These are phyloP conservation scores for Eubucco bourcierii DNA, from an alignment of 2,113 vertebrate species.

Conservation along the genomic window DNA sequence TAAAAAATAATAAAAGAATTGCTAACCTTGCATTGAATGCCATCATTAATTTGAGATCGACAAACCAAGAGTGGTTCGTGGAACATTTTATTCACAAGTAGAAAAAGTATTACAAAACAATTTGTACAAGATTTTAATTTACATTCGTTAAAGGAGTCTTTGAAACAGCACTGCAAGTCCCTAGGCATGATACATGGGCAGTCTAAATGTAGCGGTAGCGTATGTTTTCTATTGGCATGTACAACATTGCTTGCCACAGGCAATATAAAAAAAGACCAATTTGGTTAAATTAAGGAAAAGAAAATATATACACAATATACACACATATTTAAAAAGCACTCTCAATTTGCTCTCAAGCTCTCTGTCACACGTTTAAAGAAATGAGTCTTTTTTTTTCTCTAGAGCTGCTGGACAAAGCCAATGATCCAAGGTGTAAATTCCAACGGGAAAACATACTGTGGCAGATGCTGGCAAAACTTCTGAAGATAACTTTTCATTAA, in stretches of 20 bases:
- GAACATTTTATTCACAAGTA: conserved; percentile 77
- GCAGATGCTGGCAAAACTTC: conserved; percentile 13
- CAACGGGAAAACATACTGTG: conserved; percentile 24
- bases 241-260: conserved; percentile 59
- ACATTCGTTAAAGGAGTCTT: conserved; percentile 57
- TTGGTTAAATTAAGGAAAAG: conserved; percentile 73
- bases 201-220: neutral
- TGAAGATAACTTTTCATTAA: neutral
- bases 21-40: neutral
- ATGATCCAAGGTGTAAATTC: conserved; percentile 1
- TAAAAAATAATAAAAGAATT: neutral
- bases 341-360: neutral
- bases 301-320: conserved; percentile 65
- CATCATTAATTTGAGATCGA: neutral
- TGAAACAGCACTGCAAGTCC: conserved; percentile 38
- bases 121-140: conserved; percentile 67
- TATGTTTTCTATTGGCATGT: conserved; percentile 32
- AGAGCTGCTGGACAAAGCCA: neutral
- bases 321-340: conserved; percentile 27
- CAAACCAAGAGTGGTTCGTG: neutral
- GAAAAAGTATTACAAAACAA: conserved; percentile 73
- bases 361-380: neutral
- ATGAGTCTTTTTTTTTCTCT: neutral
- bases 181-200: neutral
- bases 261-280: conserved; percentile 66